Evolutionary conservation across 30 jellyfish, hydroid and myxozoan species (phyloP).

Genomic region (Chironex yamaguchii): DNA sequence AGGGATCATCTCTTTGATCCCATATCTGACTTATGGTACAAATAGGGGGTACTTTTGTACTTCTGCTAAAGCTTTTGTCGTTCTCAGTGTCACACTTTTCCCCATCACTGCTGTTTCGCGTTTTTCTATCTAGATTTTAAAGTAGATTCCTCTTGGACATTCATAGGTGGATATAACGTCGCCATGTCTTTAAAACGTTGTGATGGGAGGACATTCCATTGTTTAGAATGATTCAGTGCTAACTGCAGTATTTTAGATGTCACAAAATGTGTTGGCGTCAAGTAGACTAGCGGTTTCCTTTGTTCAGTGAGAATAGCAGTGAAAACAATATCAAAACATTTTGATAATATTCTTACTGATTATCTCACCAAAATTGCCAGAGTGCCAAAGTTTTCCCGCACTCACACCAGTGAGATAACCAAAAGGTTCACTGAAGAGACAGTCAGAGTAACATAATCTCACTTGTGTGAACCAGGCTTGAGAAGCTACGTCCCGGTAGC

Average conservation of each 20-base stretch:
- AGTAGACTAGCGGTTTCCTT: background rate
- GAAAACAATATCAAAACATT: background rate
- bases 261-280: background rate
- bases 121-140: too few relatives aligned
- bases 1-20: too few relatives aligned
- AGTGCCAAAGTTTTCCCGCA: too few relatives aligned
- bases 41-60: too few relatives aligned
- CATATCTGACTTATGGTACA: too few relatives aligned
- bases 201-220: background rate
- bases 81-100: background rate
- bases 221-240: background rate
- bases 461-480: conserved; percentile 17
- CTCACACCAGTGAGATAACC: conserved; percentile 16
- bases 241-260: background rate
- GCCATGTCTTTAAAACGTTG: background rate
- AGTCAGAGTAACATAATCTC: background rate
- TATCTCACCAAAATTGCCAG: too few relatives aligned
- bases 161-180: background rate
- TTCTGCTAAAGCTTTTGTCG: too few relatives aligned
- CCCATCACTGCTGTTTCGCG: background rate
- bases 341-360: background rate
- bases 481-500: too few relatives aligned
- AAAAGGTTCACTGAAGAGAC: background rate
- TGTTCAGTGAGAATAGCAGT: too few relatives aligned
- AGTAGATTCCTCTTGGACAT: background rate